Evolutionary conservation across 2,888 invertebrate species (phyloP).

Genomic region (Drosophila ustulata): DNA sequence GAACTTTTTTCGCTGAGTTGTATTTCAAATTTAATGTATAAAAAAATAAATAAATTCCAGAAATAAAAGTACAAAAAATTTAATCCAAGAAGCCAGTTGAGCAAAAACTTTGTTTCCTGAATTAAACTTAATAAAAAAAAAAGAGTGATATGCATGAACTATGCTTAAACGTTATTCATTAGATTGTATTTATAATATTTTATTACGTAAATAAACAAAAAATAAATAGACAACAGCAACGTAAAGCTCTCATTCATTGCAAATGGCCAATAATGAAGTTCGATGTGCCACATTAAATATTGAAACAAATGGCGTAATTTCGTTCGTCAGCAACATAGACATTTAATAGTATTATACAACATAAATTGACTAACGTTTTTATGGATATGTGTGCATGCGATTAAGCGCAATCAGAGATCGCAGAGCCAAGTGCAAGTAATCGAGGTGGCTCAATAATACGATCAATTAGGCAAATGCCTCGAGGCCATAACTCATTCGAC

Average conservation of each 20-base stretch:
- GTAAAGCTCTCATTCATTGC: background rate
- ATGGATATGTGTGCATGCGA: background rate
- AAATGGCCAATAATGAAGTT: background rate
- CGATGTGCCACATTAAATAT: background rate
- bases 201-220: background rate
- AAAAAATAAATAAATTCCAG: no score
- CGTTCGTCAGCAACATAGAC: background rate
- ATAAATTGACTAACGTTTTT: background rate
- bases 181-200: no score
- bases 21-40: no score
- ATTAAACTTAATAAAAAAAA: no score
- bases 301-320: background rate
- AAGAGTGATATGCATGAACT: no score
- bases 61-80: no score
- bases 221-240: background rate
- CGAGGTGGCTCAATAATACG: constrained; percentile 45
- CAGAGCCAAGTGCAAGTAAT: background rate
- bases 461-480: constrained; percentile 69
- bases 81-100: no score
- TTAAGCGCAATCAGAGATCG: constrained; percentile 1
- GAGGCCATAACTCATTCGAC: constrained; percentile 70
- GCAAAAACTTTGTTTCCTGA: no score
- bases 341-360: background rate
- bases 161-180: no score
- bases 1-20: no score